Evolutionary conservation across 2,113 vertebrate genomes (phyloP).

Genomic region (Callocephalon fimbriatum): DNA sequence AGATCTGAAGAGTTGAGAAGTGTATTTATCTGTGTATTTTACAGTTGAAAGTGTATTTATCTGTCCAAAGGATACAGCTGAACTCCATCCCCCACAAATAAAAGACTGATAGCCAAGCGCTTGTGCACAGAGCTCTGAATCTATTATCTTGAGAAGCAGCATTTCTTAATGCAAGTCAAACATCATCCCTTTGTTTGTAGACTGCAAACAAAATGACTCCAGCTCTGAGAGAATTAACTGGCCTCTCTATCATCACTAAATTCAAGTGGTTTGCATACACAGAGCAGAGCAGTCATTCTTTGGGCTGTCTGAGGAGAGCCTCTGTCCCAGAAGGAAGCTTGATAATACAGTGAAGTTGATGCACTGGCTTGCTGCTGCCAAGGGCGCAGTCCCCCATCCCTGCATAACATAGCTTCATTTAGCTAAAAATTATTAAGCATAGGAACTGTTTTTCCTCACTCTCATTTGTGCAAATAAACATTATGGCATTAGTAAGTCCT

Average conservation of each 20-base stretch:
- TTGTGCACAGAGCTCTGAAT: background rate
- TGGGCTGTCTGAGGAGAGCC: background rate
- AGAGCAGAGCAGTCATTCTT: background rate
- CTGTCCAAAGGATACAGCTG: background rate
- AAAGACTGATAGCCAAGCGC: background rate
- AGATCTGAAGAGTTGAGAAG: background rate
- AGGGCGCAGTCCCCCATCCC: background rate
- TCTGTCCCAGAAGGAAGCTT: background rate
- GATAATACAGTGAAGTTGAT: background rate
- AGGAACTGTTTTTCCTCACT: background rate
- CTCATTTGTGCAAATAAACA: background rate
- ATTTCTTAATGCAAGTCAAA: background rate
- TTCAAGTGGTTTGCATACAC: conserved; percentile 28
- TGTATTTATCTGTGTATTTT: background rate
- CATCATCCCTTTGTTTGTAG: conserved; percentile 46
- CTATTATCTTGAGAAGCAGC: conserved; percentile 21
- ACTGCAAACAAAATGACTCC: conserved; percentile 56
- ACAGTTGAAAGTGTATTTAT: background rate
- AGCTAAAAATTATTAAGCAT: background rate
- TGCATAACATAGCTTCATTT: background rate
- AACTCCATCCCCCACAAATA: background rate
- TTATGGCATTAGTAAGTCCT: background rate
- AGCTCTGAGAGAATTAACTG: conserved; percentile 50
- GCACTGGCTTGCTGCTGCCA: background rate
- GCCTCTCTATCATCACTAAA: background rate